Conservation (phyloP, 2,113 vertebrate species). For the Puma concolor region DNA sequence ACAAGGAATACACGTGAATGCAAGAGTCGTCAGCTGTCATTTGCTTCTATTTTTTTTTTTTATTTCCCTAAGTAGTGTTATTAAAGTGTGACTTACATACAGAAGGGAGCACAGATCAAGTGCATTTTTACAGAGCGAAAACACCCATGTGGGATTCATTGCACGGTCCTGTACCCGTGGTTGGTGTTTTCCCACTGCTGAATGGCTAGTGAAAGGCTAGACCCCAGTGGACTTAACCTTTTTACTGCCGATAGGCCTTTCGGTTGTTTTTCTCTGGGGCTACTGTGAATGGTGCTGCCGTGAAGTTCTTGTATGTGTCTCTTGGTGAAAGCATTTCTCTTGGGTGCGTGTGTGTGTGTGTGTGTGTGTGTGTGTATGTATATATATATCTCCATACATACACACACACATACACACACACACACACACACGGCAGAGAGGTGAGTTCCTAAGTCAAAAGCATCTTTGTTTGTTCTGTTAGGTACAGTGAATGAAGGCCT, state of each 20-base stretch:
- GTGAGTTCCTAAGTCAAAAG: neutral
- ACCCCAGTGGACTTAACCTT: accelerated
- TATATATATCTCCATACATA: too few species aligned
- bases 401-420: too few species aligned
- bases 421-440: too few species aligned
- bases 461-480: neutral
- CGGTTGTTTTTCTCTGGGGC: neutral
- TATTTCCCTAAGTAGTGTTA: neutral
- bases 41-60: neutral
- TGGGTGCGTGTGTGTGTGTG: neutral
- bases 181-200: neutral
- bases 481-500: too few species aligned
- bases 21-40: neutral
- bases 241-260: accelerated
- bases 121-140: neutral
- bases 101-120: neutral
- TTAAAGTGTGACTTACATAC: neutral
- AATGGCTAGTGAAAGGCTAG: neutral
- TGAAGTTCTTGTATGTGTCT: neutral
- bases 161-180: accelerated
- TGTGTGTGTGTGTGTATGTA: accelerated
- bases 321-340: neutral
- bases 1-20: accelerated
- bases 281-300: accelerated
- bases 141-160: neutral